These are phyloP conservation scores for Corythoichthys haematopterus DNA, from an alignment of 2,113 vertebrate species.

Conservation along the genomic window DNA sequence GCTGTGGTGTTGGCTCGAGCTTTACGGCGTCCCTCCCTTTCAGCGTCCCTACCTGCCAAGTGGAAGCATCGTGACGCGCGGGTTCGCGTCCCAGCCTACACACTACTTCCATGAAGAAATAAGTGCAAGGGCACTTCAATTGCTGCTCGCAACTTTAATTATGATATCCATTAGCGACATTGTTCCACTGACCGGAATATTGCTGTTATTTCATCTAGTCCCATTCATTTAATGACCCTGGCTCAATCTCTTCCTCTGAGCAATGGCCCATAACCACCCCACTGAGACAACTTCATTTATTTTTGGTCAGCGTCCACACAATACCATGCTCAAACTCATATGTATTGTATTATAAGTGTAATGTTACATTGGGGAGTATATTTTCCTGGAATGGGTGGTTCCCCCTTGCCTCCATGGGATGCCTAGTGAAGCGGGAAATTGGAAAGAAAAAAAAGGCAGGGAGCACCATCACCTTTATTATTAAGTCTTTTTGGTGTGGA, in stretches of 20 bases:
- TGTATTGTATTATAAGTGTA: slow-evolving; percentile 33
- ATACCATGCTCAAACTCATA: slow-evolving; percentile 24
- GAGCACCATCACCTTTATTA: slow-evolving; percentile 51
- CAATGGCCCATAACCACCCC: slow-evolving; percentile 20
- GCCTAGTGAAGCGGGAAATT: slow-evolving; percentile 68
- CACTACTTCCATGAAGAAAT: neutral
- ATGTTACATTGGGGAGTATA: slow-evolving; percentile 46
- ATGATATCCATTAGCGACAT: slow-evolving; percentile 46
- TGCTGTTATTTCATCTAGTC: neutral
- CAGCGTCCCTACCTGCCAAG: too few relatives aligned
- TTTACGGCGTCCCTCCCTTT: too few relatives aligned
- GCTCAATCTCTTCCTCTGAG: slow-evolving; percentile 6
- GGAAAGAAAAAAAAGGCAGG: slow-evolving; percentile 49
- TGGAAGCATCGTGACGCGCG: too few relatives aligned
- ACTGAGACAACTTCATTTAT: slow-evolving; percentile 23
- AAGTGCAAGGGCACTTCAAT: neutral
- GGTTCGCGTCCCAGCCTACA: too few relatives aligned
- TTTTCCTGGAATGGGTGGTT: slow-evolving; percentile 47
- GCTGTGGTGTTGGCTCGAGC: too few relatives aligned
- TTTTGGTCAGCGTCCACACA: slow-evolving; percentile 22
- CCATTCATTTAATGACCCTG: neutral
- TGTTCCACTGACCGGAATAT: slow-evolving; percentile 47
- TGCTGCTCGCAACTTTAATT: slow-evolving; percentile 37
- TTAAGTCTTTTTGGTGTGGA: slow-evolving; percentile 68
- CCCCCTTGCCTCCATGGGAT: slow-evolving; percentile 45